Percentiles rank a stretch among this genome's conserved stretches.
Evolutionary conservation across 2,797 vertebrate species (phyloP).

Genomic region (Decapterus maruadsi): DNA sequence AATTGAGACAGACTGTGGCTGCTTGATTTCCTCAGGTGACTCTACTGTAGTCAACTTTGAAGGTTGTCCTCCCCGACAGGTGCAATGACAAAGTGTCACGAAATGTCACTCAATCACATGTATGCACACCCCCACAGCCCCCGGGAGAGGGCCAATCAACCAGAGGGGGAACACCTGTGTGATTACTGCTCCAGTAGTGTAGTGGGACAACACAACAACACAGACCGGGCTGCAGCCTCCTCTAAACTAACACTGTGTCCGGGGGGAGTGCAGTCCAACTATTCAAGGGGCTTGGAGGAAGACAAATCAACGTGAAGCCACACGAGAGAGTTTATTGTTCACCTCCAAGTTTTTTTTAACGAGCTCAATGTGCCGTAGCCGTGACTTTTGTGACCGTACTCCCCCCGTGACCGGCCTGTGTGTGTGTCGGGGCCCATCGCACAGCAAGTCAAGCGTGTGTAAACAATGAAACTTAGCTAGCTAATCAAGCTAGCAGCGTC

Average conservation of each 20-base stretch:
- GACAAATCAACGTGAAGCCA: background rate
- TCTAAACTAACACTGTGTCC: no score
- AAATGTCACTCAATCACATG: background rate
- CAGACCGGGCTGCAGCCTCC: background rate
- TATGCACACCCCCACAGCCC: background rate
- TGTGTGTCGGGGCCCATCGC: constrained; percentile 40
- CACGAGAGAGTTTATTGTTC: no score
- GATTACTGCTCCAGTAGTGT: background rate
- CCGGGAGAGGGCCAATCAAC: no score
- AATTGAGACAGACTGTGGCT: background rate
- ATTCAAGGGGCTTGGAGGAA: no score
- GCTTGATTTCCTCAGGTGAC: background rate
- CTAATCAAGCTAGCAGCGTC: constrained; percentile 81
- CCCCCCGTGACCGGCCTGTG: background rate
- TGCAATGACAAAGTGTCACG: background rate
- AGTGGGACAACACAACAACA: background rate
- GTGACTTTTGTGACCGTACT: background rate
- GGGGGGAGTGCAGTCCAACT: background rate
- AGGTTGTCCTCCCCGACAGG: background rate
- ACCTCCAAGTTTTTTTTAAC: background rate
- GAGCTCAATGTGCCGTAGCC: no score
- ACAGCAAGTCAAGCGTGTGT: constrained; percentile 76
- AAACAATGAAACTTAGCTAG: constrained; percentile 84
- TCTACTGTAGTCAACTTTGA: background rate
- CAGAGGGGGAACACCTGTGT: background rate